Evolutionary conservation across 2,113 vertebrate genomes (phyloP), one percentile per base, ranked within the genome.

Genomic region (Pelodiscus sinensis): DNA sequence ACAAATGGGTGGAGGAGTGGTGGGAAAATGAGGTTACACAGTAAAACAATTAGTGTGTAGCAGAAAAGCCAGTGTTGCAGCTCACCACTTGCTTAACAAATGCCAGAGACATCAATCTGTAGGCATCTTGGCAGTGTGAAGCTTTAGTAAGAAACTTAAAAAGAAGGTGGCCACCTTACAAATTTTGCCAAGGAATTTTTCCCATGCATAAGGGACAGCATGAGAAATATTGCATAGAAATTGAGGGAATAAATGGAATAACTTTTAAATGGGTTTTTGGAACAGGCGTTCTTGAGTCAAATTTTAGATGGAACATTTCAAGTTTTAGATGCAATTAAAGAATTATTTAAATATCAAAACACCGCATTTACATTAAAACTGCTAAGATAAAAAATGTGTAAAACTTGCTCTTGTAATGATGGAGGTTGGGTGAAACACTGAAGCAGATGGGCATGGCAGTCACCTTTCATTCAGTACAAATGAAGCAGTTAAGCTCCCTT

Each of bases 381-480:
- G 19, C 29, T n/a, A 35, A 44, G n/a, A 44, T 12, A 3, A 73
- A 38, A 24, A 77, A 75, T 12, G 73, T 73, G n/a, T 44, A 38
- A 75, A 38, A 44, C 21, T 44, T 44, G 21, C 35, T 73, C 13
- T 75, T 38, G 11, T 77, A 44, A 50, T 13, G 73, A 50, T 50
- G 73, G 73, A 25, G 73, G 6, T 50, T 77, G 38, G 22, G 24
- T 77, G 73, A 77, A 77, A 50, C 73, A 77, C 3, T 77, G 73
- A 77, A 77, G 38, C 22, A 50, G 35, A 4, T 44, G 38, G 38
- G 22, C 38, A 77, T 6, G 60, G 92, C 92, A 94, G 95, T 57
- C 79, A 81, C 94, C 87, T 68, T 77, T 27, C 90, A 84, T 80
- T 93, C 65, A 91, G 88, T 81, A 94, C 50, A 95, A 95, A 92